Conservation (phyloP, 2,888 invertebrate genomes). For the Eurytoma adleriae region DNA sequence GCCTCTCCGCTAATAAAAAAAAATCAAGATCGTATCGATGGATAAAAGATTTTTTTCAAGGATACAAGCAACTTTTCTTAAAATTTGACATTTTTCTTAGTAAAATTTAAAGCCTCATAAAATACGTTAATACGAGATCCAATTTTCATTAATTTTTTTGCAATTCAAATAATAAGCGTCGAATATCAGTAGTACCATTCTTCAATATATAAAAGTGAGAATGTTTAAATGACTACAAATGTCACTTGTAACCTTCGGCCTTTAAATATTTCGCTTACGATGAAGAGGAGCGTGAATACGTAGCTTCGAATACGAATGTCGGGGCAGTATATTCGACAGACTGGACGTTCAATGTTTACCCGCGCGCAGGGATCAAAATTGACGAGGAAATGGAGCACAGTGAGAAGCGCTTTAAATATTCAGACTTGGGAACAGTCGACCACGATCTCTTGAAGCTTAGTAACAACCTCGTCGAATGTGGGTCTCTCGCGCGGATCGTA, state of each 20-base stretch:
- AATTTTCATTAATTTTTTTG: too few relatives aligned
- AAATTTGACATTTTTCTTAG: not conserved
- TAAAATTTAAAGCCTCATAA: too few relatives aligned
- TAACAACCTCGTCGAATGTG: constrained; percentile 81
- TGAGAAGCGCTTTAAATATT: not conserved
- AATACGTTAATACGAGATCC: too few relatives aligned
- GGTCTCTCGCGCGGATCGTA: constrained; percentile 83
- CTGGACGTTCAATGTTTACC: constrained; percentile 21
- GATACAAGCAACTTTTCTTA: not conserved
- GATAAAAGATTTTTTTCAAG: not conserved
- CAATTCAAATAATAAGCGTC: too few relatives aligned
- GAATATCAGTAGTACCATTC: too few relatives aligned
- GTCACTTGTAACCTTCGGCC: not conserved
- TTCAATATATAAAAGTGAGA: too few relatives aligned
- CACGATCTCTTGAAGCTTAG: constrained; percentile 77
- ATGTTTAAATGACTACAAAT: not conserved
- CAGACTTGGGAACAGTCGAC: constrained; percentile 50
- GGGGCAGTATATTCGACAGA: constrained; percentile 1
- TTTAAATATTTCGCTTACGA: not conserved
- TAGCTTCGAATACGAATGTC: not conserved
- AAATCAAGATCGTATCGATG: constrained; percentile 1
- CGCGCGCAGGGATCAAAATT: constrained; percentile 1
- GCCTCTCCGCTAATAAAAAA: constrained; percentile 39
- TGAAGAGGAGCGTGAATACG: constrained; percentile 7
- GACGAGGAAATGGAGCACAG: constrained; percentile 4